Evolutionary conservation across 2,888 invertebrate species (phyloP), one percentile per base, ranked within the genome.

Genomic region (Euzetes globulus): DNA sequence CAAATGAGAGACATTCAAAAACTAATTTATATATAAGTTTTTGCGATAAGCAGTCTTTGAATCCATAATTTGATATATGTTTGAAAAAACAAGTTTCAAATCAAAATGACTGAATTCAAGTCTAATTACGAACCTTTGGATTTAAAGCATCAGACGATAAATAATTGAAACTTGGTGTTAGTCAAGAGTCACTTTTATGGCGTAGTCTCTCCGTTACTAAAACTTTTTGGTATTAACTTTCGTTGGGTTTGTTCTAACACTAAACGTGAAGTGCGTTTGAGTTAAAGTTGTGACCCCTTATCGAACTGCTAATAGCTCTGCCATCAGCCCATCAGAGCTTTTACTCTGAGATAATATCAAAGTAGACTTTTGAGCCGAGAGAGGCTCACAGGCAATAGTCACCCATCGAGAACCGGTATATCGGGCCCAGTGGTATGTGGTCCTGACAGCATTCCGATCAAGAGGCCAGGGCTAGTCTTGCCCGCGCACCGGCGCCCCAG

Each of bases 341-440:
- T 68, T 33, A 68, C 37, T 13, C 13, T 33, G 3, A 68, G 68
- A 68, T 68, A 41, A 68, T 68, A 68, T 68, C 68, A 41, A 68
- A 68, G 68, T 68, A 68, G 68, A 68, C 68, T 68, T 68, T 68
- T n/a, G 41, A 41, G 68, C 22, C 41, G 37, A 68, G 41, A 68
- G 52, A 19, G 52, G 22, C 52, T 52, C 52, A 19, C n/a, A 52
- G 68, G n/a, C 41, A 15, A 11, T 13, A 68, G 41, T 68, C 41
- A n/a, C 41, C 41, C n/a, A 41, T 68, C 41, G 13, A 41, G 68
- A 68, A 68, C 68, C 68, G 41, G 68, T 68, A 68, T 68, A 68
- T 68, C 68, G 68, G 68, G 68, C 68, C 68, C 68, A 41, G 68
- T 68, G 68, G 68, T 41, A 68, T 68, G 68, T 68, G 41, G 68